These are phyloP conservation scores for Toxostoma redivivum DNA, from an alignment of 2,113 vertebrate genomes.

Conservation along the genomic window DNA sequence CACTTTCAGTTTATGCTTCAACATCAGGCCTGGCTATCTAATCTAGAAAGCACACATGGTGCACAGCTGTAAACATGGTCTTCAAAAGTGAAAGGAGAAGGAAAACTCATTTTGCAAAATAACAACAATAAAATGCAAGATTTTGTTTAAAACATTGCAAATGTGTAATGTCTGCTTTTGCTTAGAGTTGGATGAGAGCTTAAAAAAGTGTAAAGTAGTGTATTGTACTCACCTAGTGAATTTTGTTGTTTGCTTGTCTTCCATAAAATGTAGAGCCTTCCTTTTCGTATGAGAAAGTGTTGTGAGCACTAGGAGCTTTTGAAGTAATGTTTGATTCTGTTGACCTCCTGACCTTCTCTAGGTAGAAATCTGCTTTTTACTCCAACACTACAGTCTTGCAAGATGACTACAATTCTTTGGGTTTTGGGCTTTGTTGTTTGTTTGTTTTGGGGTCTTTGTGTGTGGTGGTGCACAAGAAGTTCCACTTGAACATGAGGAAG, in stretches of 20 bases:
- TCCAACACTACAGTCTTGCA: background rate
- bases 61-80: background rate
- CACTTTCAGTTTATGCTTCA: background rate
- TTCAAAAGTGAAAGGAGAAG: constrained; percentile 10
- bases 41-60: background rate
- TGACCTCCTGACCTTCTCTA: background rate
- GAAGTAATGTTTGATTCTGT: background rate
- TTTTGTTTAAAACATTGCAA: background rate
- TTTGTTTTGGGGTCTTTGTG: background rate
- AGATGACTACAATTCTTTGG: background rate
- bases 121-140: background rate
- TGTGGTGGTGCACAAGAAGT: background rate
- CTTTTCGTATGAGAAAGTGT: background rate
- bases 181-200: background rate
- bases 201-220: background rate
- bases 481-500: background rate
- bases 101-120: background rate
- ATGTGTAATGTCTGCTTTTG: background rate
- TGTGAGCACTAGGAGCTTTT: background rate
- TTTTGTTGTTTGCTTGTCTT: background rate
- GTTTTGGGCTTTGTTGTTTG: rapidly evolving
- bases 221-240: background rate
- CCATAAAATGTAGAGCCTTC: background rate
- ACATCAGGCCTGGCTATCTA: background rate
- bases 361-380: background rate